Percentiles rank a stretch among this genome's conserved stretches.
Conservation (phyloP, 2,797 vertebrate species). For the Schizopygopsis malacanthus region DNA sequence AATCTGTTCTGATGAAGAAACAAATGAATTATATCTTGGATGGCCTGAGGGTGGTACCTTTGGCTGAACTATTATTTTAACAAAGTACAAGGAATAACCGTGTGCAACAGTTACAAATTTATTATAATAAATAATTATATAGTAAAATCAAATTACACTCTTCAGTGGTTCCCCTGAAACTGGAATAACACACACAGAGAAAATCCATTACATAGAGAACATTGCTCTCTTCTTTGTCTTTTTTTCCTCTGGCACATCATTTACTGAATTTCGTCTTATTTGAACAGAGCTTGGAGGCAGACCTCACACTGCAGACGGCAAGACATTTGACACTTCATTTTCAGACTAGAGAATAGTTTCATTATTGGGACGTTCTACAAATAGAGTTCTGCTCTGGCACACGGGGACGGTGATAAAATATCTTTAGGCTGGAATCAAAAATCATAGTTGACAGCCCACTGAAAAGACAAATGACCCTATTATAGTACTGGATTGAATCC, state of each 20-base stretch:
- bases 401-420: slow-evolving; percentile 19
- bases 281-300: not conserved
- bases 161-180: not conserved
- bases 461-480: slow-evolving; percentile 50
- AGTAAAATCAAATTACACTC: not conserved
- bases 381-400: slow-evolving; percentile 28
- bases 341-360: slow-evolving; percentile 28
- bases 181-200: not conserved
- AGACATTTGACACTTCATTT: slow-evolving; percentile 25
- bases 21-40: not conserved
- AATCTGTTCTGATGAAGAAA: not conserved
- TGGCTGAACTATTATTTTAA: not conserved
- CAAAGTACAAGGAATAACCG: not conserved
- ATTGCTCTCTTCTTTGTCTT: not conserved
- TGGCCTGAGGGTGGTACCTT: not conserved
- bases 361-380: slow-evolving; percentile 23
- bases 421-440: slow-evolving; percentile 28
- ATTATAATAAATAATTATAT: not conserved
- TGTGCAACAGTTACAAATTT: not conserved
- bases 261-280: not conserved
- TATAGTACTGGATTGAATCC: slow-evolving; percentile 2
- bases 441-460: slow-evolving; percentile 23
- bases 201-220: not conserved
- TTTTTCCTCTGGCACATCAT: not conserved
- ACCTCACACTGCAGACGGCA: not conserved